Base-by-base conservation (phyloP, 2,888 invertebrate genomes). In the Synergus umbraculus region DNA sequence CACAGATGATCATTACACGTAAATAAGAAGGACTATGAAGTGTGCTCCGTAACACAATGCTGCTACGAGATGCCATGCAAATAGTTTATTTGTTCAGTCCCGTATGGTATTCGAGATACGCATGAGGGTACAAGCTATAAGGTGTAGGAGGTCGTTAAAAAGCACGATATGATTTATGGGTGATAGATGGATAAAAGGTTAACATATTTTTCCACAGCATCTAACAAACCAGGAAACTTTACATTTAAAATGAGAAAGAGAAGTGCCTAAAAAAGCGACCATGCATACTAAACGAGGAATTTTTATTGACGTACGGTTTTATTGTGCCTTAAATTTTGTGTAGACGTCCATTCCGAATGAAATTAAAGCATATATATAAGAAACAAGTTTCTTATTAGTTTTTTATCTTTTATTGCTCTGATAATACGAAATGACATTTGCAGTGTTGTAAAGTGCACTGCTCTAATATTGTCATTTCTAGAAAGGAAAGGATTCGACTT, bases 71-170 rank as follows among this genome's bases (percentile, higher is more conserved):
- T 65, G 69, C 69, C 69, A 69, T 49, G 49, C 69, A 69, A 73
- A 73, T 73, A 73, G 49, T 73, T 73, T 73, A 73, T 73, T 73
- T 73, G 73, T 73, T 73, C 73, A 73, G 73, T 54, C 73, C 73
- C 73, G 73, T 73, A 73, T 73, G 73, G 73, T 73, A 73, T 73
- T 73, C 49, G 49, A 69, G 69, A 69, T 69, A 46, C 46, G 49
- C 44, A 73, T 73, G 73, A 54, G 73, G 73, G 73, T 73, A 49
- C 37, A 49, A 73, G 54, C 22, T 37, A 54, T 22, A 73, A 54
- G 29, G 73, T 49, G 73, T 73, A 73, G 73, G 73, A 73, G 73
- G 73, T 49, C 18, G 67, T 44, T 65, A 41, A 65, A 65, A 41
- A 65, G n/a, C 65, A 15, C 37, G 49, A 54, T 73, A 69, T 73